Evolutionary conservation across 2,888 invertebrate species (phyloP), one percentile per base, ranked within the genome.

Genomic region (Copidosoma aretas): DNA sequence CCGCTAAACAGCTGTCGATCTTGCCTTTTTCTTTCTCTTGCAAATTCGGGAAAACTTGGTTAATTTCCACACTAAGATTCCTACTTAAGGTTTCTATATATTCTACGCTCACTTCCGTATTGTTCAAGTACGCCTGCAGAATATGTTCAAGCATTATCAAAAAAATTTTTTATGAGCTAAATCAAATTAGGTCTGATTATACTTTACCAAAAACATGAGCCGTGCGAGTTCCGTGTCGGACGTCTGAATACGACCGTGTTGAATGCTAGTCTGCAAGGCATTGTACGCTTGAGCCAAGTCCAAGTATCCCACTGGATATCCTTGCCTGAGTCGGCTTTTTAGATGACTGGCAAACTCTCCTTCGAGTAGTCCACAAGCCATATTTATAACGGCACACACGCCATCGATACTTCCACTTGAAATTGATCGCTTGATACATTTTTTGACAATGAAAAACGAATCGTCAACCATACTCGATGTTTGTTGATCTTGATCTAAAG

Each of bases 401-500:
- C 97, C 98, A 84, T 98, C 98, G 68, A 98, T 89, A 80, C 94
- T 97, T 79, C 93, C 93, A 74, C 93, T 94, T 10, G 93, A 91
- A 74, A 97, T 87, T n/a, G 95, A 92, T 73, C 98, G 91, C 74
- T 96, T 94, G 61, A 98, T 93, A 77, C 97, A 95, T 85, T 98
- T 98, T 78, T 96, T 91, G 2, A 98, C 90, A 74, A 99, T 96
- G 83, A 95, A 99, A 85, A 98, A 98, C 0, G 97, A 93, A 84
- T 99, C 98, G 83, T 99, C 99, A 0, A 98, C 93, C 87, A 99
- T 91, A 75, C 95, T 97, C 2, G 97, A 96, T 1, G 91, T 91
- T 74, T 91, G 88, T 68, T 89, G 89, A 5, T 90, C 91, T n/a
- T 87, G 84, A 75, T 93, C 92, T 32, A 91, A 86, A 0, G 87